phyloP scores from a whole-genome alignment of 2,888 invertebrate genomes.

The Drosophila kambysellisi region DNA sequence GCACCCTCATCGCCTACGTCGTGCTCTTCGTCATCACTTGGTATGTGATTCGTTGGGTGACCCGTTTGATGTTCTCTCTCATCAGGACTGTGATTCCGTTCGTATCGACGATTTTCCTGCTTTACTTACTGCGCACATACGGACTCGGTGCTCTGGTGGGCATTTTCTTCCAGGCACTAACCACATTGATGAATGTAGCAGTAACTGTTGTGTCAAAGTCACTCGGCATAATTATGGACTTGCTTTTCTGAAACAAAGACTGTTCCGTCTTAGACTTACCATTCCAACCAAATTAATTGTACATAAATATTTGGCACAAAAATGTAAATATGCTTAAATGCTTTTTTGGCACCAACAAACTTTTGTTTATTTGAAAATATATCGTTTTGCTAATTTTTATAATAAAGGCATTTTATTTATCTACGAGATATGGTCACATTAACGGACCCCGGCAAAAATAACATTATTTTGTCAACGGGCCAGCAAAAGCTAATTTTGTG shows the following conservation, averaged over 20 bases:
- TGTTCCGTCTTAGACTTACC: not conserved
- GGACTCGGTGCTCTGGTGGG: slow-evolving; percentile 21
- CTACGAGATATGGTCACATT: slow-evolving; percentile 35
- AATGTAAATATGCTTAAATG: not conserved
- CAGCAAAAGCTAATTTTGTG: not conserved
- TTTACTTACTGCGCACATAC: slow-evolving; percentile 25
- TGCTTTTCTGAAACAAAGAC: not conserved
- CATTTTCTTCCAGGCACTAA: not conserved
- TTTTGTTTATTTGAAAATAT: slow-evolving; percentile 3
- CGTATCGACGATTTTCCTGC: slow-evolving; percentile 52
- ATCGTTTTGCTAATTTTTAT: not conserved
- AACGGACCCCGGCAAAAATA: slow-evolving; percentile 24
- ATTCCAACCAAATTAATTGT: slow-evolving; percentile 25
- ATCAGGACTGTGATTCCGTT: slow-evolving; percentile 73
- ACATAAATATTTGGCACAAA: not conserved
- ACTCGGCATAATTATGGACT: not conserved
- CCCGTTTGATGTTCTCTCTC: slow-evolving; percentile 69
- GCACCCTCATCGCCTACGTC: slow-evolving; percentile 66
- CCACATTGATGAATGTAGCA: not conserved
- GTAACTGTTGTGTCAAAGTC: slow-evolving; percentile 5
- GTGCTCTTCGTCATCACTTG: slow-evolving; percentile 68
- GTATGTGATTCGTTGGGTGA: slow-evolving; percentile 65
- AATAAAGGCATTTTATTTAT: slow-evolving; percentile 13
- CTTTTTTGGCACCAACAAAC: not conserved
- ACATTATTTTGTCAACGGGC: not conserved